A percentile compares a stretch with the other conserved stretches of the same genome.
Conservation (phyloP, 1,140 invertebrate genomes). For the Drosophila varians region DNA sequence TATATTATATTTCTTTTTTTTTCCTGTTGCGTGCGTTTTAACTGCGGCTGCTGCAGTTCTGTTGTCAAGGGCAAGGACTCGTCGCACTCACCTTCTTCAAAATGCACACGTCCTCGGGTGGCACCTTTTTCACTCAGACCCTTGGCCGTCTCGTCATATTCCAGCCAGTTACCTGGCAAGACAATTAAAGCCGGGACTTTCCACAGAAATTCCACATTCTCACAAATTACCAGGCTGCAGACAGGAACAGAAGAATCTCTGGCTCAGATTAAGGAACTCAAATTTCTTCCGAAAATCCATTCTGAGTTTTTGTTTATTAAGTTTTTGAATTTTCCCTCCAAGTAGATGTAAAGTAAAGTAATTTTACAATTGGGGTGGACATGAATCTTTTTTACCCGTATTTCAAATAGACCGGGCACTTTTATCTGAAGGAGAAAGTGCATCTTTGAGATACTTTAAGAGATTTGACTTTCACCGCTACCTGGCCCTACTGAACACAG, state of each 20-base stretch:
- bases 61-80: constrained; percentile 43
- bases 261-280: background rate
- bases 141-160: constrained; percentile 16
- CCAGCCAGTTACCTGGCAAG: constrained; percentile 7
- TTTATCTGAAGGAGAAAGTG: background rate
- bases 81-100: constrained; percentile 28
- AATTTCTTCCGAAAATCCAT: constrained; percentile 8
- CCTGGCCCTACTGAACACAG: constrained; percentile 4
- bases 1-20: background rate
- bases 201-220: background rate
- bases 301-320: background rate
- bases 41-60: constrained; percentile 22
- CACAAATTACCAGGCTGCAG: constrained; percentile 2
- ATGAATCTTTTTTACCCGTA: too few relatives aligned
- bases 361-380: too few relatives aligned
- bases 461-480: background rate
- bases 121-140: constrained; percentile 8
- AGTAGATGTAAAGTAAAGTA: too few relatives aligned
- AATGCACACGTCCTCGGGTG: background rate
- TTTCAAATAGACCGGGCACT: background rate
- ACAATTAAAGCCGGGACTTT: background rate
- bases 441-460: background rate
- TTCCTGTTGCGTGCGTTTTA: background rate
- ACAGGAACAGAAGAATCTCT: background rate
- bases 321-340: constrained; percentile 31